Percentiles rank a stretch among this genome's conserved stretches.
Evolutionary conservation across 2,888 invertebrate species (phyloP).

Genomic region (Diarsia rubi): DNA sequence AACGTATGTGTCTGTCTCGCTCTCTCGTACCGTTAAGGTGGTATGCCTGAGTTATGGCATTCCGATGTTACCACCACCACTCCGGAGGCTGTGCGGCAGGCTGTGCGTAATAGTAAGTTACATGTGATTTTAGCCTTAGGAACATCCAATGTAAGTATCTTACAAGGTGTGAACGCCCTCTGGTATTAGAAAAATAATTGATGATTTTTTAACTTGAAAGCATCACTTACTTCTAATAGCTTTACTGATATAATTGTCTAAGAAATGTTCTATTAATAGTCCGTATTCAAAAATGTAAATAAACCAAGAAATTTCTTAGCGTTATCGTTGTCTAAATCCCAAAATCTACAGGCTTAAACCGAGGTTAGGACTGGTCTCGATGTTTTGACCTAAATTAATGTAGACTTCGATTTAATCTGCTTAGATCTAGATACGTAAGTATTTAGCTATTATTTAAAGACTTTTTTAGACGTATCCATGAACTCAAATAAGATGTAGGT

Average conservation of each 20-base stretch:
- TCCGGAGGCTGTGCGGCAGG: conserved; percentile 83
- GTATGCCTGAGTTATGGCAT: conserved; percentile 90
- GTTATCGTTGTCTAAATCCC: conserved; percentile 33
- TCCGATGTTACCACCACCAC: conserved; percentile 88
- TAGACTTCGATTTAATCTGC: conserved; percentile 9
- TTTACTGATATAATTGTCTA: background rate
- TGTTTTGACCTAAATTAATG: conserved; percentile 39
- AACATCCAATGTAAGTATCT: conserved; percentile 75
- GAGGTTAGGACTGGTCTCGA: conserved; percentile 25
- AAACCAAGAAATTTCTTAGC: conserved; percentile 40
- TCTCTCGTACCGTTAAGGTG: conserved; percentile 89
- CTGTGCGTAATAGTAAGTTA: conserved; percentile 79
- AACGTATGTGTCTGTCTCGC: conserved; percentile 76
- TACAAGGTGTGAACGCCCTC: conserved; percentile 80
- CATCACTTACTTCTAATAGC: conserved; percentile 18
- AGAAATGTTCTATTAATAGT: conserved; percentile 5
- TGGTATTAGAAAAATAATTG: conserved; percentile 80
- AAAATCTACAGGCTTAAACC: conserved; percentile 32
- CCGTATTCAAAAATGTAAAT: conserved; percentile 35
- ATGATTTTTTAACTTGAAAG: conserved; percentile 61
- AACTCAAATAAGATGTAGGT: conserved; percentile 3
- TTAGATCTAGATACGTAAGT: background rate
- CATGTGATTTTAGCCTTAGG: conserved; percentile 81
- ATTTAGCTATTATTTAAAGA: conserved; percentile 15
- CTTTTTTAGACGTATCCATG: background rate